Evolutionary conservation across 2,888 invertebrate species (phyloP).

Genomic region (Epinotia demarniana): DNA sequence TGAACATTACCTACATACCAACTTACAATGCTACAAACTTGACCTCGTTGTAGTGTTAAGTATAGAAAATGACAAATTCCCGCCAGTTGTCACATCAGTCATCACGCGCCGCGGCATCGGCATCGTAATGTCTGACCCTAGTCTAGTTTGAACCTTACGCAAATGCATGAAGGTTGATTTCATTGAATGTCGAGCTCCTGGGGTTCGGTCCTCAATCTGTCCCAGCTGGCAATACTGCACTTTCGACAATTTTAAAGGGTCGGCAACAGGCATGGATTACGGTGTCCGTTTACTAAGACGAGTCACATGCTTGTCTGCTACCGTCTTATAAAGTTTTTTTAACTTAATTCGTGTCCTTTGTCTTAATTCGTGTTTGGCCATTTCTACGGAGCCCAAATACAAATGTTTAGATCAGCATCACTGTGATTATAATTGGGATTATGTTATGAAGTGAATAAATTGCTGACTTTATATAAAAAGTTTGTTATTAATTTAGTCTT

Average conservation of each 20-base stretch:
- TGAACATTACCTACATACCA: too few species aligned
- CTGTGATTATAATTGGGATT: conserved; percentile 38
- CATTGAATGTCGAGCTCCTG: neutral
- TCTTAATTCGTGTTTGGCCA: neutral
- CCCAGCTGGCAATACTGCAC: neutral
- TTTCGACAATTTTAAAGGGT: neutral
- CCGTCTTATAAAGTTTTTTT: neutral
- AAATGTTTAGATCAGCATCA: conserved; percentile 28
- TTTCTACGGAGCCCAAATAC: conserved; percentile 2
- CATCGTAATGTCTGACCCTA: too few species aligned
- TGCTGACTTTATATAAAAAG: conserved; percentile 34
- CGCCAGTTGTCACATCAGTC: too few species aligned
- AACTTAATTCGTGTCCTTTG: too few species aligned
- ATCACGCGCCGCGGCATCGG: too few species aligned
- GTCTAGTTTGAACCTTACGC: too few species aligned
- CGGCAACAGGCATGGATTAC: neutral
- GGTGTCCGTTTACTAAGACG: neutral
- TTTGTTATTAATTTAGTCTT: conserved; percentile 37
- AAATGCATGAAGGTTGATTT: neutral
- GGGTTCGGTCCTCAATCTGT: neutral
- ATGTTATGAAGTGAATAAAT: conserved; percentile 38
- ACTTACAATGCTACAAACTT: too few species aligned
- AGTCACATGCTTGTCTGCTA: neutral
- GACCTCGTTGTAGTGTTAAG: too few species aligned
- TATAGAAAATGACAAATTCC: too few species aligned